Conservation (phyloP, 2,888 invertebrate genomes). For the Pecten maximus region DNA sequence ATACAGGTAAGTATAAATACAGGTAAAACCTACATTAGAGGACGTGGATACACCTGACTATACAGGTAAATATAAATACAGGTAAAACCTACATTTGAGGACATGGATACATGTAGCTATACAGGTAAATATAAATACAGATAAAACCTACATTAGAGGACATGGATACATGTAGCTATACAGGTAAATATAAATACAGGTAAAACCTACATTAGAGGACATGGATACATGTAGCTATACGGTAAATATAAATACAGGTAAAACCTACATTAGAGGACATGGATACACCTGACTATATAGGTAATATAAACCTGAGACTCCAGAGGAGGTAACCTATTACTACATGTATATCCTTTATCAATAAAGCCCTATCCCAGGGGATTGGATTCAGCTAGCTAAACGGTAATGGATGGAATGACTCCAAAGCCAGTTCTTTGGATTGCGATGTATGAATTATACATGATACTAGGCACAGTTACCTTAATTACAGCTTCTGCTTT, state of each 20-base stretch:
- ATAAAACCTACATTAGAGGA: conserved; percentile 62
- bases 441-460: neutral
- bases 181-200: conserved; percentile 69
- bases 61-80: conserved; percentile 12
- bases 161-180: conserved; percentile 77
- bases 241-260: conserved; percentile 58
- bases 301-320: neutral
- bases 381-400: neutral
- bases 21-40: too few relatives aligned
- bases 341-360: neutral
- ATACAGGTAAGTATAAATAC: conserved; percentile 71
- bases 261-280: neutral
- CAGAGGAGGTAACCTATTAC: neutral
- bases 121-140: too few relatives aligned
- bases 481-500: neutral
- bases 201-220: neutral
- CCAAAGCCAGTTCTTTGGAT: neutral
- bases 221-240: conserved; percentile 15
- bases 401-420: neutral
- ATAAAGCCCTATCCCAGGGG: neutral
- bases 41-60: neutral
- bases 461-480: too few relatives aligned
- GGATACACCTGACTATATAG: conserved; percentile 29
- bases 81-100: too few relatives aligned
- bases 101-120: neutral